Evolutionary conservation across 2,113 vertebrate species (phyloP).

Genomic region (Esox niger): DNA sequence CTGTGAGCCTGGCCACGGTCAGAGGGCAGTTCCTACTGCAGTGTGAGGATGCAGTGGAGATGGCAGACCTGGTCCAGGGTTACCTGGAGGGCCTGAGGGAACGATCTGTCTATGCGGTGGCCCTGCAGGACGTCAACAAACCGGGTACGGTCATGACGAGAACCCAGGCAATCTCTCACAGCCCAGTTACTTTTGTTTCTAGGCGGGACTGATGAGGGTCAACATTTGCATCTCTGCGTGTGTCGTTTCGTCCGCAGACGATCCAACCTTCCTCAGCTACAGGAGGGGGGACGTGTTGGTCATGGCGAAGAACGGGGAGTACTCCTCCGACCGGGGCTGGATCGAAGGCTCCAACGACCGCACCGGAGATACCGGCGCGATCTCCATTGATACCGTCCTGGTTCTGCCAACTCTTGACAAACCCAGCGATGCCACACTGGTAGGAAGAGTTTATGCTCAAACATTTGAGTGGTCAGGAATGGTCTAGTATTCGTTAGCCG

Average conservation of each 20-base stretch:
- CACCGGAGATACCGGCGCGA: constrained; percentile 73
- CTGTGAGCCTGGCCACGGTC: constrained; percentile 75
- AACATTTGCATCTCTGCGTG: no score
- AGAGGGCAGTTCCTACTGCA: constrained; percentile 79
- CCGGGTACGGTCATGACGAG: constrained; percentile 45
- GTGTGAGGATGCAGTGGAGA: constrained; percentile 65
- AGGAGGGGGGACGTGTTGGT: constrained; percentile 86
- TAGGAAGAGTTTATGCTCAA: constrained; percentile 46
- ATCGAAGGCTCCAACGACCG: constrained; percentile 77
- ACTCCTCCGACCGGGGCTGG: constrained; percentile 62
- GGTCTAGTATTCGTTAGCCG: no score
- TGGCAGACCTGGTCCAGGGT: constrained; percentile 75
- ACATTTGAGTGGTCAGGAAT: no score
- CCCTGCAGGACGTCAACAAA: constrained; percentile 71
- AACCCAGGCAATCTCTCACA: neutral
- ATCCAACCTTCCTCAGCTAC: constrained; percentile 72
- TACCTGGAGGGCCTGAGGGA: constrained; percentile 83
- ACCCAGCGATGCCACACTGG: constrained; percentile 81
- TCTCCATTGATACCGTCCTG: constrained; percentile 70
- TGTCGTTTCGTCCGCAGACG: constrained; percentile 64
- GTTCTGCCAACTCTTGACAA: constrained; percentile 78
- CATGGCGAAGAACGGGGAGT: constrained; percentile 65
- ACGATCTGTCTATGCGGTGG: constrained; percentile 80
- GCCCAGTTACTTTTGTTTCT: neutral
- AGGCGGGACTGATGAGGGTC: neutral